A percentile compares a stretch with the other conserved stretches of the same genome.
Evolutionary conservation across 1,140 invertebrate species (phyloP).

Genomic region (Drosophila grimshawi): DNA sequence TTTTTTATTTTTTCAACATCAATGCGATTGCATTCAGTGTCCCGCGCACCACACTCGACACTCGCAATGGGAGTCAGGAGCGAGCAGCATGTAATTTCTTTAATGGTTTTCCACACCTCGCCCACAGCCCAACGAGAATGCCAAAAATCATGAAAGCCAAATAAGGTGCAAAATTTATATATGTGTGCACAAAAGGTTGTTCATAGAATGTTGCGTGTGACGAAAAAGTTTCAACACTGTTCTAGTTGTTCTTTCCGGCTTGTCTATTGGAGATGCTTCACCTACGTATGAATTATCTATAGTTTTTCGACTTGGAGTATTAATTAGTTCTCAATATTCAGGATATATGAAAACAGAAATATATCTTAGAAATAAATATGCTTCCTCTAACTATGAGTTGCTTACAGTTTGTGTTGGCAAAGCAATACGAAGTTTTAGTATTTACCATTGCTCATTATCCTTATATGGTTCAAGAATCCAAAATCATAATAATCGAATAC

Average conservation of each 20-base stretch:
- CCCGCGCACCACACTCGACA: constrained; percentile 21
- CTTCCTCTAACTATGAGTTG: too few species aligned
- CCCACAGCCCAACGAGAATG: constrained; percentile 20
- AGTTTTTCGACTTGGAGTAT: too few species aligned
- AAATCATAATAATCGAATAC: too few species aligned
- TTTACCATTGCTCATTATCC: too few species aligned
- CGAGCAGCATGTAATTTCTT: constrained; percentile 76
- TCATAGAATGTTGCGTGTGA: background rate
- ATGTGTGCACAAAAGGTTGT: background rate
- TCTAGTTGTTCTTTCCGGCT: background rate
- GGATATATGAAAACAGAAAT: too few species aligned
- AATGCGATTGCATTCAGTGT: constrained; percentile 72
- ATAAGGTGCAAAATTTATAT: constrained; percentile 62
- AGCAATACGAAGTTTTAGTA: too few species aligned
- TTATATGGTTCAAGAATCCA: too few species aligned
- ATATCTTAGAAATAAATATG: too few species aligned
- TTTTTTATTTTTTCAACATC: constrained; percentile 62
- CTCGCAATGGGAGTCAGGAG: constrained; percentile 21
- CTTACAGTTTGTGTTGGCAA: too few species aligned
- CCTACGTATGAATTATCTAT: too few species aligned
- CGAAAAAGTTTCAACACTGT: constrained; percentile 9
- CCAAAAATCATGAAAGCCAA: constrained; percentile 60
- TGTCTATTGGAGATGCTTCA: background rate
- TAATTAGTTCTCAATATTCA: too few species aligned
- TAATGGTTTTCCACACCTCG: constrained; percentile 71